phyloP scores from a whole-genome alignment of 2,888 invertebrate genomes.

The Caenorhabditis sp. region DNA sequence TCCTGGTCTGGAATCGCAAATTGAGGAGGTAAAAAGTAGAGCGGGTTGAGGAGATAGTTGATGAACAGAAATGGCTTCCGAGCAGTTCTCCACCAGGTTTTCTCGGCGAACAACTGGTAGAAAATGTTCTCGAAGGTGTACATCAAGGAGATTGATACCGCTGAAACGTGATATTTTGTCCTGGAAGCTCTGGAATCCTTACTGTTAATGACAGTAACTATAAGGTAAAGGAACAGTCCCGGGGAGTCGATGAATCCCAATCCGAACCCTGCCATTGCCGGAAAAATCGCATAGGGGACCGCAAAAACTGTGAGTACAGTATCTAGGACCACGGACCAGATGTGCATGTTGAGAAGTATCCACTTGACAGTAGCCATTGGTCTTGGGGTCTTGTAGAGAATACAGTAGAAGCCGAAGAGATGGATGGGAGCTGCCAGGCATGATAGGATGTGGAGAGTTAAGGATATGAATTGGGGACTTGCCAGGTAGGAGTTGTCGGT shows the following conservation, averaged over 20 bases:
- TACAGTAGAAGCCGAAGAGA: constrained; percentile 42
- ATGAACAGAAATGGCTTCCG: neutral
- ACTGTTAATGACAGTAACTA: constrained; percentile 18
- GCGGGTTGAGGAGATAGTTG: neutral
- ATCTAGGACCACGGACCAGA: constrained; percentile 14
- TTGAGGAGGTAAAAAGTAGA: constrained; percentile 36
- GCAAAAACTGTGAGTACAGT: neutral
- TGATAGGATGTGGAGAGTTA: neutral
- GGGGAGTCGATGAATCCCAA: constrained; percentile 17
- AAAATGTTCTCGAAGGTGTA: constrained; percentile 21
- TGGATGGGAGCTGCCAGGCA: neutral
- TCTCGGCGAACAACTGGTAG: constrained; percentile 14
- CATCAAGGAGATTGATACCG: constrained; percentile 4
- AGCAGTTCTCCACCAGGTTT: constrained; percentile 28
- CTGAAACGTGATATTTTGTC: too few species aligned
- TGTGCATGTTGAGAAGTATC: constrained; percentile 6
- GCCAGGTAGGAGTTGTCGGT: constrained; percentile 2
- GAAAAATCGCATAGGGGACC: constrained; percentile 28
- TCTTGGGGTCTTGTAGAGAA: constrained; percentile 25
- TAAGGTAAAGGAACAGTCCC: constrained; percentile 13
- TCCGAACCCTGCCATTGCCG: constrained; percentile 28
- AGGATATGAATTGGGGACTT: constrained; percentile 8
- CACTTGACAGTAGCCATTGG: constrained; percentile 28
- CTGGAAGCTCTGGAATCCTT: too few species aligned
- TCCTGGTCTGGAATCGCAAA: constrained; percentile 28